These are phyloP conservation scores for Hyles euphorbiae DNA, from an alignment of 1,140 invertebrate species.

Conservation along the genomic window DNA sequence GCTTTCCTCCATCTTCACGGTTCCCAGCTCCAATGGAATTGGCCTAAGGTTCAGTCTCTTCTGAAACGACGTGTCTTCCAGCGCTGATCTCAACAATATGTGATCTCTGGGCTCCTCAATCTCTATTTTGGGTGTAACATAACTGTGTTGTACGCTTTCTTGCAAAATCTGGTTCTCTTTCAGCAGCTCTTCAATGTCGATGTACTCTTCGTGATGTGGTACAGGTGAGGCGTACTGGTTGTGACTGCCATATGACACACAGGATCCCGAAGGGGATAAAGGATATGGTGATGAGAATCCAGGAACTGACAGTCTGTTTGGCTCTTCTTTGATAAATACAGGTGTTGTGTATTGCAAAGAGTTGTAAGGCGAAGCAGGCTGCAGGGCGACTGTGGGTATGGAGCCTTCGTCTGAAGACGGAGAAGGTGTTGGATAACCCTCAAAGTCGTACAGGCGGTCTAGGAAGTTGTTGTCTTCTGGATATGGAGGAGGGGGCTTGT, in stretches of 20 bases:
- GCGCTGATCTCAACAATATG: conserved; percentile 85
- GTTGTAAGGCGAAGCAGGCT: conserved; percentile 68
- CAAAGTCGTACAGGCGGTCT: conserved; percentile 65
- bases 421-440: conserved; percentile 67
- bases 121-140: conserved; percentile 67
- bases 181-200: conserved; percentile 72
- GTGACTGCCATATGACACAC: conserved; percentile 66
- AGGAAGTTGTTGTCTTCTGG: conserved; percentile 63
- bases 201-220: conserved; percentile 74
- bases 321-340: conserved; percentile 70
- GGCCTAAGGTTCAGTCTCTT: conserved; percentile 87
- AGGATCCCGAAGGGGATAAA: conserved; percentile 78
- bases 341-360: conserved; percentile 49
- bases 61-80: conserved; percentile 89
- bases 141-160: conserved; percentile 60
- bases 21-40: conserved; percentile 74
- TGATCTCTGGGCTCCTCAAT: conserved; percentile 79
- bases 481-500: conserved; percentile 64
- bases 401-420: conserved; percentile 73
- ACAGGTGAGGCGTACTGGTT: conserved; percentile 75
- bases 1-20: conserved; percentile 78
- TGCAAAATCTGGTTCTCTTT: conserved; percentile 75
- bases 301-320: conserved; percentile 71
- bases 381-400: conserved; percentile 67
- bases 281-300: conserved; percentile 78